A percentile compares a stretch with the other conserved stretches of the same genome.
phyloP scores from a whole-genome alignment of 2,888 invertebrate species.

The Agriopis aurantiaria region DNA sequence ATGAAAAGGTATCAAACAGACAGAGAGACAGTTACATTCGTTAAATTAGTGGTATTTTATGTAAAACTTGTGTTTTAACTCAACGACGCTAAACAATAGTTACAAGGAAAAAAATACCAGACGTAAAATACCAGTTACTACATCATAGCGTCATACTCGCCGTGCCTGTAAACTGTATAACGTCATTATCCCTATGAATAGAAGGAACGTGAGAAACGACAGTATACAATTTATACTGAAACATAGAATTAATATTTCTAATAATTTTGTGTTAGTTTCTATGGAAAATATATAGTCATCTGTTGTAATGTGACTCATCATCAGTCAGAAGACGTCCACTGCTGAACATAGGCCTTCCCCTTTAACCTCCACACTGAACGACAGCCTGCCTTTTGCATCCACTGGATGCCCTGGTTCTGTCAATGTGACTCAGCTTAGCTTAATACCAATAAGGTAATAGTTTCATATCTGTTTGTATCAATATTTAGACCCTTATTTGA shows the following conservation, averaged over 20 bases:
- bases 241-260: not conserved
- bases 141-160: not conserved
- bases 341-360: too few species aligned
- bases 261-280: not conserved
- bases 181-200: constrained; percentile 7
- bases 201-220: not conserved
- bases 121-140: not conserved
- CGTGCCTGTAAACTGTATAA: not conserved
- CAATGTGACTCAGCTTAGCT: not conserved
- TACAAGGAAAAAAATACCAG: constrained; percentile 1
- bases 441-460: not conserved
- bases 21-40: too few species aligned
- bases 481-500: too few species aligned
- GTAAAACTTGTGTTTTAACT: too few species aligned
- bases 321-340: too few species aligned
- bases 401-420: too few species aligned
- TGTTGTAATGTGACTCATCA: not conserved
- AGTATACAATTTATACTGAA: not conserved
- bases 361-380: too few species aligned
- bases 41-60: too few species aligned
- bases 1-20: too few species aligned
- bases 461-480: too few species aligned
- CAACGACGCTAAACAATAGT: not conserved
- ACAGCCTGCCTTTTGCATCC: too few species aligned
- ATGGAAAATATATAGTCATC: not conserved